Base-by-base conservation (phyloP, 2,888 invertebrate species). In the Cremastinae sp. region DNA sequence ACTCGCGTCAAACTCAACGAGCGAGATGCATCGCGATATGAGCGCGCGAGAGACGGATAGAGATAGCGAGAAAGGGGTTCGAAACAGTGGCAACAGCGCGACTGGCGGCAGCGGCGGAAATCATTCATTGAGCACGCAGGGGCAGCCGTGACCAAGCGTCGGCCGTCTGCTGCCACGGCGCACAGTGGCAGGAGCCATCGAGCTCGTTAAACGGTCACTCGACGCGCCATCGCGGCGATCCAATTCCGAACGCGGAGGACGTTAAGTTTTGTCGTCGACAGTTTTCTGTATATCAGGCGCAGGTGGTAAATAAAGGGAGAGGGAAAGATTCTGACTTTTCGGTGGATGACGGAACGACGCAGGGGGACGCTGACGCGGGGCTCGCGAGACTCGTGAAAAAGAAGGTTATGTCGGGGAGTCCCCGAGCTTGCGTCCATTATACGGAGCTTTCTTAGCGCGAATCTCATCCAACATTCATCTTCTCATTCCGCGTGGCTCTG, bases 61-160 rank as follows among this genome's bases (percentile, higher is more conserved):
- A 58, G 71, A 61, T 37, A 20, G 12, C 28, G 35, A 61, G 56
- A 64, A 69, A 69, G 66, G 56, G 70, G 56, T 64, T 47, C 35
- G 22, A 68, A 45, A 75, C 77, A 69, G 69, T 87, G 89, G 88
- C 89, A 89, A 89, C 89, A 84, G 79, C 85, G 89, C 89, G 47
- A 10, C 47, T 8, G 43, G 16, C 10, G 56, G 56, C 37, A 82
- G 87, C 88, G 88, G 83, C 88, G 89, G 89, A 89, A 89, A 89
- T 89, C 89, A 87, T 89, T 89, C 88, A 89, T 89, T 88, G 88
- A 89, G 87, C 80, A 65, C 28, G 5, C 28, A 28, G 85, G 80
- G 81, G 78, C 78, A 78, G 78, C 74, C 68, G 66, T 75, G 78
- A 78, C 74, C 79, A 76, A 71, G 62, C 66, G 28, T 62, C 75